Evolutionary conservation across 2,888 invertebrate genomes (phyloP).

Genomic region (Neoaliturus tenellus): DNA sequence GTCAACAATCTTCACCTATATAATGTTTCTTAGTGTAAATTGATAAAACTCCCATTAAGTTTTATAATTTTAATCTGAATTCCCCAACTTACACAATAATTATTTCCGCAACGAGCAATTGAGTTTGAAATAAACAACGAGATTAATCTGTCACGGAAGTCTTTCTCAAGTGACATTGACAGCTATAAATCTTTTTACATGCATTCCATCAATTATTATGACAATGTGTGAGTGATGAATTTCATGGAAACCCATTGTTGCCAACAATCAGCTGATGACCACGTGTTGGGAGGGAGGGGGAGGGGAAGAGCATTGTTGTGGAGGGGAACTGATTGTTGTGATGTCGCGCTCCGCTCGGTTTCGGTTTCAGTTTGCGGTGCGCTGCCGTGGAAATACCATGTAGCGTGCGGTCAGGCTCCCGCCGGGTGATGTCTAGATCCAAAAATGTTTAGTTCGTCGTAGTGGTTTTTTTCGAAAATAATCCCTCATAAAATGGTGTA

Average conservation of each 20-base stretch:
- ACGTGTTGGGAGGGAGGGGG: background rate
- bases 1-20: too few relatives aligned
- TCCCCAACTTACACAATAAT: too few relatives aligned
- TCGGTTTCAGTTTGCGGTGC: background rate
- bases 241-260: background rate
- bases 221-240: background rate
- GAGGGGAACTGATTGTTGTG: background rate
- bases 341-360: too few relatives aligned
- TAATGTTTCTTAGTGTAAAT: too few relatives aligned
- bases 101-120: too few relatives aligned
- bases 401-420: background rate
- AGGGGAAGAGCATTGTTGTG: background rate
- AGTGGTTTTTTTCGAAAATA: background rate
- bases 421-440: background rate
- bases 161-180: background rate
- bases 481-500: conserved; percentile 16
- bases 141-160: background rate
- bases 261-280: background rate
- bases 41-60: too few relatives aligned
- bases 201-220: too few relatives aligned
- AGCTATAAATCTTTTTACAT: background rate
- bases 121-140: background rate
- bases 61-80: too few relatives aligned
- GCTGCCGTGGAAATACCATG: background rate
- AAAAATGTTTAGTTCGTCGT: background rate